Evolutionary conservation across 2,797 vertebrate species (phyloP), one percentile per base, ranked within the genome.

Genomic region (Parotocinclus haroldoi): DNA sequence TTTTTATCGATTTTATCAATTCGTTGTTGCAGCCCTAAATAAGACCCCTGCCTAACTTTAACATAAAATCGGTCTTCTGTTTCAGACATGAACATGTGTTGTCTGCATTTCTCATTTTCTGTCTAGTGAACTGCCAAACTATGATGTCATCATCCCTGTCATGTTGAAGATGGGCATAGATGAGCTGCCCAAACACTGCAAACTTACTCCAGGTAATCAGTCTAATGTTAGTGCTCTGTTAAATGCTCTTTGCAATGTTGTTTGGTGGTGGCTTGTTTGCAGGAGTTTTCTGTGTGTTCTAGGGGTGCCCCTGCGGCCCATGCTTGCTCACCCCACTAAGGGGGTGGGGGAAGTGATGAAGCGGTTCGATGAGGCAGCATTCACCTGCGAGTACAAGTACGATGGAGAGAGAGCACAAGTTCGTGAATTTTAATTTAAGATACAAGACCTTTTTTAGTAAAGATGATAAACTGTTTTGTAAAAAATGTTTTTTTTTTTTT

Each of bases 381-480:
- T 96, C 80, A 95, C 93, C 74, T 97, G 94, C 82, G 94, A 96
- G 80, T 97, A 96, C 80, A 97, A 96, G 60, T 96, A 96, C 0
- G 94, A 96, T 0, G 95, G 95, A 7, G 94, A 96, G 81, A 86
- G 94, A 36, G 94, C 94, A 0, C 95, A 96, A 93, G 95, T 96
- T 72, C 0, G 78, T 70, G 8, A 10, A 27, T 27, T 27, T 27
- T 27, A 27, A 27, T 27, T 2, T 27, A 27, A 27, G 27, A 27
- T 2, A 27, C 27, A 27, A 27, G 27, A 27, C 2, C 27, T 27
- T 2, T 27, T 27, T 2, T 27, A 27, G 27, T 27, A 27, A 27
- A 27, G 27, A 27, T 27, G 27, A 5, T 27, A 2, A 27, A 27
- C 27, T 5, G 5, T 5, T 5, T 27, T 27, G 2, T 27, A 5